These are phyloP conservation scores for Pygmarrhopalites habei DNA, from an alignment of 1,140 invertebrate species.

Conservation along the genomic window DNA sequence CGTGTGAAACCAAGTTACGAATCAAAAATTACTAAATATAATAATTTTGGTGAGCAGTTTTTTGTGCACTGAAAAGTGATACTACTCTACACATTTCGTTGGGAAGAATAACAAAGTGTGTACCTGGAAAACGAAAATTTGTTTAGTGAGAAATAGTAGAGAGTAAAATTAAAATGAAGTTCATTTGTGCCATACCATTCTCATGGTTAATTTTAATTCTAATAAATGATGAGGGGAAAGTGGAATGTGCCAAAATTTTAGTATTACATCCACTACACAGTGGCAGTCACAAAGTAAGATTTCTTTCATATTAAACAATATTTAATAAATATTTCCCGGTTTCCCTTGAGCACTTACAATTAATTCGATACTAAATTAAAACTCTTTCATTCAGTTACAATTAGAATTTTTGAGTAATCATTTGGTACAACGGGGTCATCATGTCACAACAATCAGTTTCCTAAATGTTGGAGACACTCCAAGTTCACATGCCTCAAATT, in stretches of 20 bases:
- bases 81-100: no score
- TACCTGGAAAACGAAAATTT: no score
- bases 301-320: background rate
- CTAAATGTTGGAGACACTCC: conserved; percentile 18
- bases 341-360: background rate
- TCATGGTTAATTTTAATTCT: no score
- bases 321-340: background rate
- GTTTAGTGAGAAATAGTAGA: no score
- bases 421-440: conserved; percentile 15
- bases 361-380: background rate
- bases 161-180: no score
- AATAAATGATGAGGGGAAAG: no score
- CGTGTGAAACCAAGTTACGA: no score
- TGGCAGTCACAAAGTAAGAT: conserved; percentile 12
- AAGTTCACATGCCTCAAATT: background rate
- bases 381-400: conserved; percentile 11
- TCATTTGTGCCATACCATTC: no score
- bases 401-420: conserved; percentile 13
- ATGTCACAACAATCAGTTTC: conserved; percentile 22
- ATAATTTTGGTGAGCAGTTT: no score
- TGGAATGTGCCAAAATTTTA: conserved; percentile 26
- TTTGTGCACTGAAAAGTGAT: no score
- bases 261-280: conserved; percentile 33
- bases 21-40: no score
- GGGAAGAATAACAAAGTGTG: no score